Evolutionary conservation across 2,113 vertebrate genomes (phyloP), one percentile per base, ranked within the genome.

Genomic region (Petrocephalus zakoni): DNA sequence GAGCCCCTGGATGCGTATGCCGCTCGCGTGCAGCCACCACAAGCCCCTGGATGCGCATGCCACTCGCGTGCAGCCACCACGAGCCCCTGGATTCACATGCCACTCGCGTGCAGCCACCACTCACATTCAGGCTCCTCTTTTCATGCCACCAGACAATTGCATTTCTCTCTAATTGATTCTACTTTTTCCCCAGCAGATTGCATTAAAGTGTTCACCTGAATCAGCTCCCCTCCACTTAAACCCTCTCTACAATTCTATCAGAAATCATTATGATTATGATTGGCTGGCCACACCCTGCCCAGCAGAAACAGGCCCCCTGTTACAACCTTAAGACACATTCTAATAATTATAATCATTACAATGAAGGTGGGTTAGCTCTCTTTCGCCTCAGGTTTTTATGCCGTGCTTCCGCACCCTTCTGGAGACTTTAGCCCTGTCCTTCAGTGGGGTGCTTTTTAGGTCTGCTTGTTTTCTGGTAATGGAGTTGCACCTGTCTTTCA

Each of bases 211-310:
- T 82, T 46, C 86, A 19, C 84, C 52, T 86, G 89, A 15, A 61
- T 56, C 64, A 10, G 8, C 11, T 81, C 42, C n/a, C 61, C 19
- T 55, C 34, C 8, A 21, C 82, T 90, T 88, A 78, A 87, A 85
- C 78, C 85, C 34, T 5, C 64, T 64, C 61, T 86, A 19, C 47
- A 11, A 19, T 55, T 86, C 87, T 46, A 88, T 58, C 68, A 37
- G 25, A 53, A 55, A 72, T 86, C 86, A 88, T 91, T 91, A 89
- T 89, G 42, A 49, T 87, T 53, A 56, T 22, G 72, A 89, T 90
- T 84, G 47, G 78, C 87, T 87, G 61, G 47, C 46, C 7, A n/a
- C n/a, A 1, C 47, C 22, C 46, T 25, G 22, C 61, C 25, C 25
- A 5, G 42, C 37, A 37, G 22, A 46, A 47, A 83, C 75, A 81